Evolutionary conservation across 37 sponge, comb jelly and placozoan genomes (phyloP).

Genomic region (Sycon ciliatum): DNA sequence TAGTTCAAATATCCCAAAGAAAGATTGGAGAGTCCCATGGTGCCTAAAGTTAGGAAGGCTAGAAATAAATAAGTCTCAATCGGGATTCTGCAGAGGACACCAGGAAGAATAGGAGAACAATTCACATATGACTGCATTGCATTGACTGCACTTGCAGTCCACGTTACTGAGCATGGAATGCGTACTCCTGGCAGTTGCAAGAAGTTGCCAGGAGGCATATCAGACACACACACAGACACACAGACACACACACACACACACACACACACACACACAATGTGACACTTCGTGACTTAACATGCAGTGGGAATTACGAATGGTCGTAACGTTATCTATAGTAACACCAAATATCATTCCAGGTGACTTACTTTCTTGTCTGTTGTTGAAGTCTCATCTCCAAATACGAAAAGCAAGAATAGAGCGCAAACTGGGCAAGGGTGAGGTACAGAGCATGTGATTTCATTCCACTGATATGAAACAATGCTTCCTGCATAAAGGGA

Average conservation of each 20-base stretch:
- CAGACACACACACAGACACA: conserved; percentile 1
- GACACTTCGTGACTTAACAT: neutral
- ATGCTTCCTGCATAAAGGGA: conserved; percentile 47
- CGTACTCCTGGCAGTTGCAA: neutral
- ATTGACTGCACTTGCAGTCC: too few relatives aligned
- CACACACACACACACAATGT: neutral
- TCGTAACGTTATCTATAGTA: too few relatives aligned
- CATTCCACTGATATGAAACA: conserved; percentile 66
- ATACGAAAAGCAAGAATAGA: conserved; percentile 44
- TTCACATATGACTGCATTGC: too few relatives aligned
- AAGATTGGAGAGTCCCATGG: conserved; percentile 72
- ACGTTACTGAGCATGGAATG: neutral
- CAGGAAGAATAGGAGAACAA: too few relatives aligned
- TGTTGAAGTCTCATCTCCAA: conserved; percentile 28
- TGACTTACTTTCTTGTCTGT: too few relatives aligned
- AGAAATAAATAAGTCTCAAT: conserved; percentile 36
- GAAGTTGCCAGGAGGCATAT: neutral
- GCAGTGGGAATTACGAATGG: neutral
- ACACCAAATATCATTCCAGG: too few relatives aligned
- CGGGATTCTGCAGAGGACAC: conserved; percentile 35
- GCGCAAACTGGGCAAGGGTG: conserved; percentile 63
- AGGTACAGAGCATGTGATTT: conserved; percentile 67
- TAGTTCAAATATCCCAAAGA: conserved; percentile 77
- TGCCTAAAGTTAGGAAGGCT: conserved; percentile 59
- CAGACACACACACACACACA: neutral